Base-by-base conservation (phyloP, 53 echinoderm and acorn worm species). In the Zoroaster sp. region DNA sequence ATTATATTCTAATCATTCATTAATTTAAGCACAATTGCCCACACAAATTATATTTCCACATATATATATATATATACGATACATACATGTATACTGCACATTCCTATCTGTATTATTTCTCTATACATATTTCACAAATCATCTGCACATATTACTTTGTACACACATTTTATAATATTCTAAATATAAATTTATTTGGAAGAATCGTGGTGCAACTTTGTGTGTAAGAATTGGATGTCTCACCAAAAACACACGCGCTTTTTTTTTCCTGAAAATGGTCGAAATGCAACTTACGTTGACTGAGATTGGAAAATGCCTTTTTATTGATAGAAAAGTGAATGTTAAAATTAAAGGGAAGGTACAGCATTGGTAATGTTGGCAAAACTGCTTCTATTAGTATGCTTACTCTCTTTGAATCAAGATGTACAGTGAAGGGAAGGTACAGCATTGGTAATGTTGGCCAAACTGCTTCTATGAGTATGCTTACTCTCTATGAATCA, bases 31-130 rank as follows among this genome's bases (percentile, higher is more conserved):
- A 76, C 49, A 76, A 31, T 76, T 76, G 18, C 28, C 63, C 21
- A 59, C 63, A 59, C n/a, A 59, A 59, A 59, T 59, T 59, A 59
- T 59, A 59, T 59, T 25, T 59, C 10, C 63, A 59, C 33, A 46
- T 76, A 31, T 76, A 46, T 42, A 46, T n/a, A 76, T 49, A 76
- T 49, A 75, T 75, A 76, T 76, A 76, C 76, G 32, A 46, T 49
- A 76, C 49, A 40, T 42, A 76, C 30, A 46, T 49, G 41, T 42
- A 40, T 42, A 76, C 30, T 28, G 37, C 14, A 76, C 17, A 49
- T 75, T n/a, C 12, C 34, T 30, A 46, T 76, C 20, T 46, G 35
- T 18, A 76, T 42, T 32, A 21, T 47, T 13, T 33, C 8, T 21
- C 28, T 41, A 76, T 32, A 21, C 25, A 28, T 59, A 59, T 59